Percentiles rank a stretch among this genome's conserved stretches.
Evolutionary conservation across 2,113 vertebrate genomes (phyloP).

Genomic region (Recurvirostra avosetta): DNA sequence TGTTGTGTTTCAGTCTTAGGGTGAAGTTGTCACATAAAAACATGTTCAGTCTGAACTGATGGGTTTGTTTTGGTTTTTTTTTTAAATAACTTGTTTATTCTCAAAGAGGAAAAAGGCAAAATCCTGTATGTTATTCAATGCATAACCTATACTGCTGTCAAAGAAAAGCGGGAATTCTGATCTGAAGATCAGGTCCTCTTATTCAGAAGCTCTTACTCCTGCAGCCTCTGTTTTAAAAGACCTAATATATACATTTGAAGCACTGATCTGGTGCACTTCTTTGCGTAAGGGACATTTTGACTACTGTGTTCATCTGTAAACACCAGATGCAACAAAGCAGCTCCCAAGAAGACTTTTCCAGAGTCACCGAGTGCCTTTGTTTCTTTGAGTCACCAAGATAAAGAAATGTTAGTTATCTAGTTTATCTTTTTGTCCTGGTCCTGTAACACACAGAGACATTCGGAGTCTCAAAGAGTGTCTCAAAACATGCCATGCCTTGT

Average conservation of each 20-base stretch:
- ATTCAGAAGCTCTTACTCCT: neutral
- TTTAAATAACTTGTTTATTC: neutral
- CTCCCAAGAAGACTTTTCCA: neutral
- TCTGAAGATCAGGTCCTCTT: neutral
- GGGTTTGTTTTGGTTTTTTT: neutral
- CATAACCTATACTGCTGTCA: neutral
- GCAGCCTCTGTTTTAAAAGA: neutral
- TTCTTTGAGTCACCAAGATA: neutral
- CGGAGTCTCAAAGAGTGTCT: neutral
- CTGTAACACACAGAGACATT: neutral
- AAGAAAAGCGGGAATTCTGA: neutral
- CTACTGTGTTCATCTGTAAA: neutral
- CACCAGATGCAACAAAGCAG: neutral
- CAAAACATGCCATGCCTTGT: neutral
- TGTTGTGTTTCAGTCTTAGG: neutral
- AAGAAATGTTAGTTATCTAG: neutral
- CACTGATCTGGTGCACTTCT: neutral
- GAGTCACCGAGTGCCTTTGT: neutral
- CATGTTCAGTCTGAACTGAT: neutral
- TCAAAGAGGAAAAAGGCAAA: neutral
- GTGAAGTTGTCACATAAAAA: neutral
- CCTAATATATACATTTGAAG: neutral
- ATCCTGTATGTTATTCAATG: neutral
- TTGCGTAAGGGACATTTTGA: neutral
- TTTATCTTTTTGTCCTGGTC: neutral